Base-by-base conservation (phyloP, 2,888 invertebrate genomes). In the Notodonta ziczac region DNA sequence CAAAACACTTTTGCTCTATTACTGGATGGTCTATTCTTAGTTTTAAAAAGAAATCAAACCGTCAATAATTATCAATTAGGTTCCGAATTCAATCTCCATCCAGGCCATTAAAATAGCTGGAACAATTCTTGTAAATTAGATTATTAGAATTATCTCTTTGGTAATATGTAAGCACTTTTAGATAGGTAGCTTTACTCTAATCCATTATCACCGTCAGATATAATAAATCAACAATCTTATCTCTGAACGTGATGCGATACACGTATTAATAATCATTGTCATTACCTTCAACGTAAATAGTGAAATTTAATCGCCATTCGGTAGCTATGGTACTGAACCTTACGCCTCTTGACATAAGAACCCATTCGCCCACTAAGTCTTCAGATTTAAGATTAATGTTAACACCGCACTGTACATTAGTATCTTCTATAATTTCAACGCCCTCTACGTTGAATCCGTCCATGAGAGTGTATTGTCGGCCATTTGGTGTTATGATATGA, bases 201-300 rank as follows among this genome's bases (percentile, higher is more conserved):
- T 63, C 58, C 63, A 62, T 75, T 75, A 78, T 78, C 78, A 60
- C 40, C 57, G 56, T 60, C 24, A 60, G 67, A 64, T 68, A 58
- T 50, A 62, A 56, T 55, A 53, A 62, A 66, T 72, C 76, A 76
- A 72, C 76, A 55, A 74, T 74, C 59, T 85, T 85, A 90, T 88
- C 87, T 66, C 57, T 56, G 62, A 70, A 88, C 88, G 89, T 89
- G 89, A 89, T 86, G 70, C 35, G 85, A 86, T 86, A 87, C 72
- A 68, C 69, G 78, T 81, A 76, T 66, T 66, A 69, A 78, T 76
- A 69, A 73, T 69, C 61, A 67, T 58, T 72, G 76, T 74, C 70
- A 59, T 76, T 87, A 92, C 92, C 88, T 89, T 90, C 85, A 56
- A 89, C 80, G 61, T 75, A 62, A 70, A 92, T 85, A 55, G 75